These are phyloP conservation scores for Porites evermanni DNA, from an alignment of 92 coral and sea anemone species.

Conservation along the genomic window DNA sequence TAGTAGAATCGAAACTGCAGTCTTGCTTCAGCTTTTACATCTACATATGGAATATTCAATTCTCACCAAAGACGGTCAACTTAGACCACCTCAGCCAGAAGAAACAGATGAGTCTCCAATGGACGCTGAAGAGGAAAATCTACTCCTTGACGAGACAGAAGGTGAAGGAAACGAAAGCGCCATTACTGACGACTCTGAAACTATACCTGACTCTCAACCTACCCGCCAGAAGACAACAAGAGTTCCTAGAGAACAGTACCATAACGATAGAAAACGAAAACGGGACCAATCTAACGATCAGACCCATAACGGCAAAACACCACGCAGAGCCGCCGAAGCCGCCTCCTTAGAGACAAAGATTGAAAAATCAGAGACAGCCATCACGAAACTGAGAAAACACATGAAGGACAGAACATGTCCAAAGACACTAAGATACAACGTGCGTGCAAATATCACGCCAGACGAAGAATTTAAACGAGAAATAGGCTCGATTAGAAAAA, in stretches of 20 bases:
- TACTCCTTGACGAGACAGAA: too few relatives aligned
- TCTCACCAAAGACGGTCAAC: too few relatives aligned
- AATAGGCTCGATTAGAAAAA: constrained; percentile 8
- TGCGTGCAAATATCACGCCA: too few relatives aligned
- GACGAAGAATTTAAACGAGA: too few relatives aligned
- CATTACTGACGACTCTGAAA: too few relatives aligned
- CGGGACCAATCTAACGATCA: background rate
- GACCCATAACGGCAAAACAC: constrained; percentile 6
- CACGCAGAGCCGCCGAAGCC: constrained; percentile 1
- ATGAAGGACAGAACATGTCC: background rate
- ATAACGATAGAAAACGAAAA: background rate
- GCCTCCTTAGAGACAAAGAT: constrained; percentile 2
- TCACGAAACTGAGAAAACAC: constrained; percentile 1
- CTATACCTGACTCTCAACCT: constrained; percentile 1
- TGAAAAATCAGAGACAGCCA: background rate
- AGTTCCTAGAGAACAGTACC: background rate
- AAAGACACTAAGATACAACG: background rate
- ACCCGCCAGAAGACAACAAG: background rate
- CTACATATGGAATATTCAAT: too few relatives aligned
- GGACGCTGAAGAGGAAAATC: too few relatives aligned
- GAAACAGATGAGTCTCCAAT: too few relatives aligned
- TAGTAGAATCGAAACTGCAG: too few relatives aligned
- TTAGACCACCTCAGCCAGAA: too few relatives aligned
- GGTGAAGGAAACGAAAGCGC: too few relatives aligned
- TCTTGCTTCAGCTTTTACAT: too few relatives aligned